Conservation (phyloP, 2,113 vertebrate genomes). For the Saimiri boliviensis region DNA sequence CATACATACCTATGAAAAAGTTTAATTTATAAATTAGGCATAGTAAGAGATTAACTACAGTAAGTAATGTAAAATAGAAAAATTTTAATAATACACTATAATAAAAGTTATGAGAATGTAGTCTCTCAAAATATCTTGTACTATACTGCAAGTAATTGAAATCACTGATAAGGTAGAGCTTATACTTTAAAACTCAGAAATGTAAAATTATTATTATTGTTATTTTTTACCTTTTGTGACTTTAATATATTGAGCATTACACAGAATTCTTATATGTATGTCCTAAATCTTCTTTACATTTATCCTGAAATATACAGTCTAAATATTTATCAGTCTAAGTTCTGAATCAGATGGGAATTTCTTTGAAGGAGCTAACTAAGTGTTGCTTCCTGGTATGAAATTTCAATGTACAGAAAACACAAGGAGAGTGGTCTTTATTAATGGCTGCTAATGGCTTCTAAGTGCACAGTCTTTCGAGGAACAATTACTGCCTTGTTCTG, state of each 20-base stretch:
- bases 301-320: background rate
- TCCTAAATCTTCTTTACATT: background rate
- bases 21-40: background rate
- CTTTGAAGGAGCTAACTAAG: background rate
- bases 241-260: background rate
- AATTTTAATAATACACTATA: background rate
- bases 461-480: background rate
- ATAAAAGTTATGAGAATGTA: background rate
- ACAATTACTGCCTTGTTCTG: background rate
- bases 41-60: background rate
- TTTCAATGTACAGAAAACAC: background rate
- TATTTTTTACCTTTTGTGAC: background rate
- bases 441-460: background rate
- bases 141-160: background rate
- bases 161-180: background rate
- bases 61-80: background rate
- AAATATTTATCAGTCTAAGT: conserved; percentile 4
- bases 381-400: background rate
- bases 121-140: background rate
- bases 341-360: background rate
- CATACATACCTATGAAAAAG: background rate
- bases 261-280: background rate
- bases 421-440: background rate
- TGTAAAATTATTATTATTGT: background rate
- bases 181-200: background rate